Percentiles rank a stretch among this genome's conserved stretches.
Evolutionary conservation across 23 tunicate genomes (phyloP).

Genomic region (Pegea sp.): DNA sequence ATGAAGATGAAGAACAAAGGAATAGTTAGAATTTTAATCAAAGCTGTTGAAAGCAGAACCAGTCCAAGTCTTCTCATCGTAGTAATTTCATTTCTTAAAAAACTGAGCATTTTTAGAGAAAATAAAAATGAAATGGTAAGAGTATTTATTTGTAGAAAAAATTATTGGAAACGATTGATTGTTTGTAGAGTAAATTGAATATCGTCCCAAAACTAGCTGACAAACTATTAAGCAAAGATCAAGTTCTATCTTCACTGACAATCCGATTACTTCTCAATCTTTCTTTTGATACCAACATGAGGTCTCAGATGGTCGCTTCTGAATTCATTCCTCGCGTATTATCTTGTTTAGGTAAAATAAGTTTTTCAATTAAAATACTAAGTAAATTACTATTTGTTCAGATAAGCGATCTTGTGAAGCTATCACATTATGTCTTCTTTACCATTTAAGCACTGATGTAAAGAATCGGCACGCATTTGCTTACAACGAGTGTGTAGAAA

Average conservation of each 20-base stretch:
- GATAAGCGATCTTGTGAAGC: slow-evolving; percentile 14
- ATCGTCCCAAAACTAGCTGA: slow-evolving; percentile 15
- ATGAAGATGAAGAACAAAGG: slow-evolving; percentile 87
- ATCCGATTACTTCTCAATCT: slow-evolving; percentile 78
- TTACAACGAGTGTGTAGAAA: slow-evolving; percentile 70
- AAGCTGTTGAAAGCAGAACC: slow-evolving; percentile 47
- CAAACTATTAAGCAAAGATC: slow-evolving; percentile 31
- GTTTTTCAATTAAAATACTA: too few relatives aligned
- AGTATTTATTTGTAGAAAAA: too few relatives aligned
- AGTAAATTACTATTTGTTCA: too few relatives aligned
- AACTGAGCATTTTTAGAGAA: slow-evolving; percentile 80
- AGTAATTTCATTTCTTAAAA: slow-evolving; percentile 76
- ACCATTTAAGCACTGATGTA: slow-evolving; percentile 75
- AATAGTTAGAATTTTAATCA: slow-evolving; percentile 39
- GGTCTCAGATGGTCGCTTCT: slow-evolving; percentile 50
- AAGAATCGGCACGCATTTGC: slow-evolving; percentile 55
- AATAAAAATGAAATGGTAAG: slow-evolving; percentile 95
- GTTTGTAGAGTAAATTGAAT: too few relatives aligned
- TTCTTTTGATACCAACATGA: slow-evolving; percentile 56
- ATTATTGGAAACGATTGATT: too few relatives aligned
- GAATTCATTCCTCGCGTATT: slow-evolving; percentile 56
- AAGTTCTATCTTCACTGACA: slow-evolving; percentile 33
- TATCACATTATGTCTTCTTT: slow-evolving; percentile 38
- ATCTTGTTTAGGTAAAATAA: slow-evolving; percentile 15
- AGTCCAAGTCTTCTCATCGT: slow-evolving; percentile 52